Evolutionary conservation across 2,797 vertebrate genomes (phyloP).

Genomic region (Diceros bicornis): DNA sequence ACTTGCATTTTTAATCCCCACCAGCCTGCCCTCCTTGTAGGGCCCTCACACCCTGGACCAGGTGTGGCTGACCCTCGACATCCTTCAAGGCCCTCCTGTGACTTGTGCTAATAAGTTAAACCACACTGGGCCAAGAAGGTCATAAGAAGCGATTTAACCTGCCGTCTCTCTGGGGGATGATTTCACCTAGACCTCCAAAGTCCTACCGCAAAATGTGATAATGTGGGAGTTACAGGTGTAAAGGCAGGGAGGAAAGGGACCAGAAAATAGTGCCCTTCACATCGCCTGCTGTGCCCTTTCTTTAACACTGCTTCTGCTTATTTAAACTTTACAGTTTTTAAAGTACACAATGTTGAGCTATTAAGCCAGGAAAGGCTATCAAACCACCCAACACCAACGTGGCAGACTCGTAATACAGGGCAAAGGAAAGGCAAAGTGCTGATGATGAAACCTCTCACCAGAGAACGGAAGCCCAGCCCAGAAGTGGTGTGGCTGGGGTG

Average conservation of each 20-base stretch:
- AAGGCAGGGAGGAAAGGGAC: not conserved
- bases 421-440: not conserved
- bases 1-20: not conserved
- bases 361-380: not conserved
- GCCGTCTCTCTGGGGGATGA: not conserved
- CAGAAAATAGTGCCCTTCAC: not conserved
- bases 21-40: too few relatives aligned
- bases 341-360: not conserved
- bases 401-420: not conserved
- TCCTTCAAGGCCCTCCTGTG: not conserved
- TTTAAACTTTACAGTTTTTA: not conserved
- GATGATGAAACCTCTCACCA: not conserved
- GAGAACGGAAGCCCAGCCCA: not conserved
- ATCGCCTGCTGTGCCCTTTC: not conserved
- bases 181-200: not conserved
- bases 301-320: not conserved
- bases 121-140: not conserved
- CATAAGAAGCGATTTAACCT: not conserved
- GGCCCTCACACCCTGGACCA: not conserved
- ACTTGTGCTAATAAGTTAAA: not conserved
- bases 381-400: not conserved
- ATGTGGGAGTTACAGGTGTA: not conserved
- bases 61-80: not conserved
- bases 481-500: rapidly evolving
- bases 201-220: not conserved